Base-by-base conservation (phyloP, 2,113 vertebrate genomes). In the Reinhardtius hippoglossoides region DNA sequence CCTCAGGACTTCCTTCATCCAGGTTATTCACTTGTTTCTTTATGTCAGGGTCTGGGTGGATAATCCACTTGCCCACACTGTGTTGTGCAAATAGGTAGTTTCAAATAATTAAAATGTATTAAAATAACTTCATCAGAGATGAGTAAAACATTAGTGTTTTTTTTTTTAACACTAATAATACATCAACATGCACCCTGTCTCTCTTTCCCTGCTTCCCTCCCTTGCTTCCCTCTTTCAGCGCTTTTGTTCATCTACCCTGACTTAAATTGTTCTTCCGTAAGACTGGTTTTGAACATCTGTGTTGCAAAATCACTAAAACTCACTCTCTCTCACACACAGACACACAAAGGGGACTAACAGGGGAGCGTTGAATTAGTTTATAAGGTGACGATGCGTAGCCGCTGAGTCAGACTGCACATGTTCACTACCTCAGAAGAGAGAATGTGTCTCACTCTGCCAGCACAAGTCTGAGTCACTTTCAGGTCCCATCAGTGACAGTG, bases 1-100 rank as follows among this genome's bases (percentile, higher is more conserved):
- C 21, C 84, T 96, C 55, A 94, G 95, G 78, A 95, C 92, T 1
- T 52, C 89, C 40, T 97, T 96, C 79, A 87, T 97, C 59, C 89
- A 96, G 35, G 95, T 96, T 16, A 0, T 9, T 37, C 35, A 37
- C 9, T 37, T 9, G 26, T 42, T 20, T 55, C 16, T 57, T 57
- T 24, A 8, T 52, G 48, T 24, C 15, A 24, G 21, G 54, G n/a
- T 62, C 42, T 35, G 16, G 46, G 4, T 62, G 2, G 61, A 24
- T 48, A 57, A 13, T 9, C 10, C 62, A 23, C 21, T 68, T 26
- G 4, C 37, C 67, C 13, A 35, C 2, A 40, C 12, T 37, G 35
- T 24, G 18, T 40, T 71, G n/a, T n/a, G 2, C 24, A 65, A 4
- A 16, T 9, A 52, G 1, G 9, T 27, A 37, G 20, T 71, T 66